Conservation (phyloP, 2,888 invertebrate genomes). For the Pharmacophagus antenor region DNA sequence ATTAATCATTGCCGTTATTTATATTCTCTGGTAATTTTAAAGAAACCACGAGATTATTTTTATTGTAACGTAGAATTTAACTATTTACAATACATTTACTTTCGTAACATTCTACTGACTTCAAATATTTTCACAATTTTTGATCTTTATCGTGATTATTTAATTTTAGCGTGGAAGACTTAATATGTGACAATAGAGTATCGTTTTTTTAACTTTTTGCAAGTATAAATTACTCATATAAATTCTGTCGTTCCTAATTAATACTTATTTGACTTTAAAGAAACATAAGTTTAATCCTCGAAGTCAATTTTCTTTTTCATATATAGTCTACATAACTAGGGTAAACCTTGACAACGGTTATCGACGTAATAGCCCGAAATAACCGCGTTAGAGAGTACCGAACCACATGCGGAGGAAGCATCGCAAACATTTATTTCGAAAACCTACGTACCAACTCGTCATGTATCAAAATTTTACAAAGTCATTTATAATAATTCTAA, state of each 20-base stretch:
- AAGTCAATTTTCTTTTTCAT: not conserved
- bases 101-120: no score
- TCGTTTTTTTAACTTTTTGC: no score
- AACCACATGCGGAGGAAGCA: not conserved
- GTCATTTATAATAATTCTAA: not conserved
- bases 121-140: no score
- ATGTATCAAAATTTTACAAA: not conserved
- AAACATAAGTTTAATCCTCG: not conserved
- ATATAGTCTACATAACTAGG: not conserved
- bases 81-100: no score
- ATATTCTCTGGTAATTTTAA: no score
- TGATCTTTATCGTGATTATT: no score
- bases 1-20: no score
- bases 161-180: no score
- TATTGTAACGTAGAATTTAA: no score
- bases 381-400: not conserved
- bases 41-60: no score
- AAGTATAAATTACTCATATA: not conserved
- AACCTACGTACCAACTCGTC: constrained; percentile 1
- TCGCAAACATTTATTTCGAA: not conserved
- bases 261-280: not conserved
- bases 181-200: no score
- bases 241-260: not conserved
- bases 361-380: constrained; percentile 12
- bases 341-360: constrained; percentile 7